Percentiles rank a stretch among this genome's conserved stretches.
Evolutionary conservation across 2,797 vertebrate genomes (phyloP).

Genomic region (Syndactyla subalaris): DNA sequence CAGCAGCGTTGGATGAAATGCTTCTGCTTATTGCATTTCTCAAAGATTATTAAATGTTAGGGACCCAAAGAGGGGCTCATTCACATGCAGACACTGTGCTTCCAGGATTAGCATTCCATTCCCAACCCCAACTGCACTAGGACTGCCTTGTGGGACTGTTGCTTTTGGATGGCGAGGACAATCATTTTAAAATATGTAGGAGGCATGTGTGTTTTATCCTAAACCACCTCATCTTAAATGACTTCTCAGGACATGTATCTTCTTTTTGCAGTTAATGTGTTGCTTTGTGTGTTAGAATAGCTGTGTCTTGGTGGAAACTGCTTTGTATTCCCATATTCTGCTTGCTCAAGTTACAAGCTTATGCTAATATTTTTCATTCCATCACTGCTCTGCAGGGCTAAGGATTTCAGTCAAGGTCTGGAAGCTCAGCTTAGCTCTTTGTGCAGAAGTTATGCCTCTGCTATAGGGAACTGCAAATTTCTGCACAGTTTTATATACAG

Average conservation of each 20-base stretch:
- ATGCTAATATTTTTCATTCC: slow-evolving; percentile 36
- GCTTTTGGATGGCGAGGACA: not conserved
- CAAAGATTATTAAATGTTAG: not conserved
- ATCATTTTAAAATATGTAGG: not conserved
- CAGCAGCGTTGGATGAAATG: not conserved
- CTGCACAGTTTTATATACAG: not conserved
- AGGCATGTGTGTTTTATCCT: not conserved
- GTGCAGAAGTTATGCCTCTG: not conserved
- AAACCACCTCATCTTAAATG: not conserved
- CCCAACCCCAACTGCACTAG: not conserved
- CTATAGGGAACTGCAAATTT: not conserved
- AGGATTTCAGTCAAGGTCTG: not conserved
- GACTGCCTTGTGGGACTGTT: not conserved
- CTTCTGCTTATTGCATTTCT: not conserved
- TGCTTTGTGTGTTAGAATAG: not conserved
- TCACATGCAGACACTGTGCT: slow-evolving; percentile 27
- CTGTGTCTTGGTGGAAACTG: not conserved
- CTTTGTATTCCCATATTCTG: slow-evolving; percentile 13
- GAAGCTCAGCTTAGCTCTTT: not conserved
- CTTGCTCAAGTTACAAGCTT: slow-evolving; percentile 20
- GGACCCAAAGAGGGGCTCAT: not conserved
- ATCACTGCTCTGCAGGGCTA: not conserved
- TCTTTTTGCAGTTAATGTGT: not conserved
- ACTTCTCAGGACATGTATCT: not conserved
- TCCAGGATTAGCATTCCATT: slow-evolving; percentile 50